Percentiles rank a stretch among this genome's conserved stretches.
Conservation (phyloP, 1,140 invertebrate species). For the Caenorhabditis briggsae region DNA sequence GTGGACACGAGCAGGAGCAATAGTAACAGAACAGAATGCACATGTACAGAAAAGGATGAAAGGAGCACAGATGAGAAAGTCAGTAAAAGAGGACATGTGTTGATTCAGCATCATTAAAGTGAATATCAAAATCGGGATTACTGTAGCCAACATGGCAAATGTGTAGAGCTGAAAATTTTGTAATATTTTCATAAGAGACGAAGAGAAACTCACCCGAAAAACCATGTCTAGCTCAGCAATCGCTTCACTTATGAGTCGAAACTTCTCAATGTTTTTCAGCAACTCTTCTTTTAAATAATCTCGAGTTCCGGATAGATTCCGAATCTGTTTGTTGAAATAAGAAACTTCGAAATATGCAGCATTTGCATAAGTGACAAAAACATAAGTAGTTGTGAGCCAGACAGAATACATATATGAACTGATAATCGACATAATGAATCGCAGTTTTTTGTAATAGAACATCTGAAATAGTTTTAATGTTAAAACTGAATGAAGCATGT, state of each 20-base stretch:
- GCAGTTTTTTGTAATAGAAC: slow-evolving; percentile 14
- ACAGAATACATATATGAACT: slow-evolving; percentile 28
- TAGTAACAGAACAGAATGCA: slow-evolving; percentile 36
- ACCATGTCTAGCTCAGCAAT: not conserved
- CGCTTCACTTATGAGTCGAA: slow-evolving; percentile 27
- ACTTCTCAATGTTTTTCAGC: not conserved
- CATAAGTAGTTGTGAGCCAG: slow-evolving; percentile 15
- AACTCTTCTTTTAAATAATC: not conserved
- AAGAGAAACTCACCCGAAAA: not conserved
- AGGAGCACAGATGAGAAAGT: slow-evolving; percentile 14
- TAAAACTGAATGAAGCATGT: not conserved
- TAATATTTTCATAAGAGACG: no score
- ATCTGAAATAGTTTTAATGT: not conserved
- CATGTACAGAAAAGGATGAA: slow-evolving; percentile 27
- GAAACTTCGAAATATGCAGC: slow-evolving; percentile 2
- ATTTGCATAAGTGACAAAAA: slow-evolving; percentile 20
- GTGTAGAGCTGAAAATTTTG: slow-evolving; percentile 22
- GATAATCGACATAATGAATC: slow-evolving; percentile 23
- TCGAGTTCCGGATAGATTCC: slow-evolving; percentile 1
- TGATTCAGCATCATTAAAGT: slow-evolving; percentile 33
- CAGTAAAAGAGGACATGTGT: slow-evolving; percentile 16
- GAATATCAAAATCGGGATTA: slow-evolving; percentile 19
- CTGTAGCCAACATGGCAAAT: slow-evolving; percentile 34
- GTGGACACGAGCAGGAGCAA: slow-evolving; percentile 26
- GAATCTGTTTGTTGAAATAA: slow-evolving; percentile 5